phyloP scores from a whole-genome alignment of 2,888 invertebrate species.

The Lucinisca nassula region DNA sequence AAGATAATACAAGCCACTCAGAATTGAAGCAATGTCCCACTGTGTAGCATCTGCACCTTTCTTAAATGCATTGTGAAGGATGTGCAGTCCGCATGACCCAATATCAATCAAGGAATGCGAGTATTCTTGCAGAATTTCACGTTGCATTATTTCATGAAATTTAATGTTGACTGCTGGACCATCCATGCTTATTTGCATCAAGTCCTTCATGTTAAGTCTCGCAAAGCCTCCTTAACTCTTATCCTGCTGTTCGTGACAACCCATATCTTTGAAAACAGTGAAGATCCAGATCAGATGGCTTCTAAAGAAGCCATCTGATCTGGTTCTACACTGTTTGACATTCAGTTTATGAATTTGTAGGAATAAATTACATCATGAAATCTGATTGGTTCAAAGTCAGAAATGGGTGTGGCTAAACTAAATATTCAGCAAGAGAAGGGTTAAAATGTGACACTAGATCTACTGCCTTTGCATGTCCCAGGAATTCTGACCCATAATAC shows the following conservation, averaged over 20 bases:
- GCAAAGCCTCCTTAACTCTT: constrained; percentile 6
- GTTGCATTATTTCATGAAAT: no score
- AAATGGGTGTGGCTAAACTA: no score
- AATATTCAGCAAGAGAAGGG: no score
- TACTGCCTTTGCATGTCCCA: constrained; percentile 53
- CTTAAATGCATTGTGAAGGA: constrained; percentile 66
- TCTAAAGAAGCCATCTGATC: no score
- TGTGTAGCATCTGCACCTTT: constrained; percentile 37
- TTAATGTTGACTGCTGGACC: constrained; percentile 13
- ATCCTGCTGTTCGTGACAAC: no score
- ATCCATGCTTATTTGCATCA: constrained; percentile 59
- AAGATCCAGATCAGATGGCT: no score
- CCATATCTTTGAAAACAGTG: no score
- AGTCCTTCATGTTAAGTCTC: constrained; percentile 4
- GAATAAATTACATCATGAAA: no score
- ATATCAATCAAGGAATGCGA: constrained; percentile 49
- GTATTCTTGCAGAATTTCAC: neutral
- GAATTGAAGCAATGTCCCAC: constrained; percentile 69
- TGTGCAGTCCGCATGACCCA: constrained; percentile 70
- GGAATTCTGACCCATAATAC: constrained; percentile 54
- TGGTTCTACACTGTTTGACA: no score
- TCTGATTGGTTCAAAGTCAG: no score
- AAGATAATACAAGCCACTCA: constrained; percentile 73
- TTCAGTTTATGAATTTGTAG: no score
- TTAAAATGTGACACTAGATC: no score